Evolutionary conservation across 1,140 invertebrate genomes (phyloP), one percentile per base, ranked within the genome.

Genomic region (Pentalonia nigronervosa): DNA sequence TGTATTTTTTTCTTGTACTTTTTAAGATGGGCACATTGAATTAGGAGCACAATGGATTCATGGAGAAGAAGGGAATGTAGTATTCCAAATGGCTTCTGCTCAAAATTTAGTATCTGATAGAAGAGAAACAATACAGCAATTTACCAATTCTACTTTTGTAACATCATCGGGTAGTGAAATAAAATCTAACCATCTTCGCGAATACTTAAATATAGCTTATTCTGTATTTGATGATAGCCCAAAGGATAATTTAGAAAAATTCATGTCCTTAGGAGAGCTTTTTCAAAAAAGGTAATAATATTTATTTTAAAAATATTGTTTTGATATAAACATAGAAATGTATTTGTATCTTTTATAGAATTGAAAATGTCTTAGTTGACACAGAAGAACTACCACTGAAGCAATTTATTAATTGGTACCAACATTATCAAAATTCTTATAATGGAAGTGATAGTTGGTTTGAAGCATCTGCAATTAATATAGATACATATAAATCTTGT

Each of bases 21-120:
- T 47, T n/a, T 96, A 95, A 6, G 96, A 96, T 11, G 96, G 96
- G 94, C 95, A 96, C 41, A 95, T 98, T 17, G 98, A 99, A 95
- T 94, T 98, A 30, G 98, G 98, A 11, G 98, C 97, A 41, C 97
- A 98, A 94, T 98, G 97, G 97, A 96, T 98, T 94, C 98, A 98
- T 94, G 98, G 98, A 30, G 96, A 98, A 95, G 95, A 96, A 94
- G 96, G 95, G 36, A 98, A 98, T 95, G 94, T 96, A 23, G 96
- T 97, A 1, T 98, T 96, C 94, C 95, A 97, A 91, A 94, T 97
- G 60, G 97, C 96, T 0, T 96, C 96, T 90, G 95, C 96, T 60
- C 94, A 96, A 23, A 95, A 96, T 94, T 94, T 94, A 90, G 48
- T 94, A 56, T 92, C 83, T 25, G 86, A 91, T 97, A 6, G 94